Evolutionary conservation across 2,888 invertebrate species (phyloP).

Genomic region (Harpagoxenus sublaevis): DNA sequence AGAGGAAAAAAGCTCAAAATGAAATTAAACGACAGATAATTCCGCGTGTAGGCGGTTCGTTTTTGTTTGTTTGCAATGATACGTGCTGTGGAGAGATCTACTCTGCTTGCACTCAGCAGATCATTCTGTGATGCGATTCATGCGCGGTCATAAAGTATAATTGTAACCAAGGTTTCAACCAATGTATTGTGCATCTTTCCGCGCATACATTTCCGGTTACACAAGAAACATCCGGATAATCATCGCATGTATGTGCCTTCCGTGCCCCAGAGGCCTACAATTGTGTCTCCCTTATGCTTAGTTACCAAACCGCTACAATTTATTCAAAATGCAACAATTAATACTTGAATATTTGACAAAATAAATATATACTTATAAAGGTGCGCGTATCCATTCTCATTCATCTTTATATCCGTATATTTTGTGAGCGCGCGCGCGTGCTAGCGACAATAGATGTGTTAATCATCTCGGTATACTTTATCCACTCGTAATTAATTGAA

Average conservation of each 20-base stretch:
- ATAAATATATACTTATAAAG: neutral
- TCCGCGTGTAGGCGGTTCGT: neutral
- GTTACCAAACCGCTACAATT: neutral
- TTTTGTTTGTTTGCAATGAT: constrained; percentile 4
- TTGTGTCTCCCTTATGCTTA: constrained; percentile 18
- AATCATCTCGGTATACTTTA: constrained; percentile 8
- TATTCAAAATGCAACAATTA: neutral
- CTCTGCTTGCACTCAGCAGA: neutral
- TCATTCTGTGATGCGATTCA: constrained; percentile 15
- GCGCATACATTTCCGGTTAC: constrained; percentile 19
- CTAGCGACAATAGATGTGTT: neutral
- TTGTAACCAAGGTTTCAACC: constrained; percentile 35
- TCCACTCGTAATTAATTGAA: neutral
- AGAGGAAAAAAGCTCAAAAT: neutral
- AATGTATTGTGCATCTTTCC: constrained; percentile 22
- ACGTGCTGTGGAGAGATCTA: neutral
- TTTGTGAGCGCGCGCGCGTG: neutral
- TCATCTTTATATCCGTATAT: neutral
- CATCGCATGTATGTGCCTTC: constrained; percentile 24
- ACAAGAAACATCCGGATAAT: constrained; percentile 35
- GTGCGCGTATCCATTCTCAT: too few species aligned
- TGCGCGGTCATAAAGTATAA: constrained; percentile 40
- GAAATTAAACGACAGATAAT: constrained; percentile 3
- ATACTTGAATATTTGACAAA: neutral
- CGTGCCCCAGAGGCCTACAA: neutral